Conservation (phyloP, 2,888 invertebrate species). For the Drosophila quinaria region DNA sequence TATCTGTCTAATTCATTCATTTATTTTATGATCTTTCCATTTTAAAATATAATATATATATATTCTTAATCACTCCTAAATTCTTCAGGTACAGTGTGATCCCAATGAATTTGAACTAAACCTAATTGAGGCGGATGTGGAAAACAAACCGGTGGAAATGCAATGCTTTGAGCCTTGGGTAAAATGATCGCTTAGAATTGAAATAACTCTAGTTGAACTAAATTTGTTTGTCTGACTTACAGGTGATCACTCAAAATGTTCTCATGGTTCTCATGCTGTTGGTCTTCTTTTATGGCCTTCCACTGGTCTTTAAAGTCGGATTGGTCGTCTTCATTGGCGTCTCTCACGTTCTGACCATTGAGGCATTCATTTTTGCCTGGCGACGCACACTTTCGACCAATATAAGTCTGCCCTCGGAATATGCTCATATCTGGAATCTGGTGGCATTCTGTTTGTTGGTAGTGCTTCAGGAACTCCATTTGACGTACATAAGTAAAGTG, state of each 20-base stretch:
- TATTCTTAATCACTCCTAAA: too few species aligned
- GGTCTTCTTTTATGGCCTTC: constrained; percentile 93
- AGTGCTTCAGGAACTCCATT: constrained; percentile 93
- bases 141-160: neutral
- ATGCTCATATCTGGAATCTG: constrained; percentile 88
- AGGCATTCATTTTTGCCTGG: constrained; percentile 84
- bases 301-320: constrained; percentile 91
- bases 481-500: constrained; percentile 94
- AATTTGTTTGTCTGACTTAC: neutral
- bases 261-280: constrained; percentile 88
- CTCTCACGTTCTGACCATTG: constrained; percentile 87
- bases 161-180: constrained; percentile 13
- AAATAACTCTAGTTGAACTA: neutral
- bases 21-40: too few species aligned
- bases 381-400: constrained; percentile 87
- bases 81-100: constrained; percentile 7
- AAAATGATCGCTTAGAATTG: neutral
- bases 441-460: constrained; percentile 90
- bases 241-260: constrained; percentile 86
- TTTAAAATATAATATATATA: too few species aligned
- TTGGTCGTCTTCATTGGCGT: constrained; percentile 88
- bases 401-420: constrained; percentile 88
- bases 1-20: too few species aligned
- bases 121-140: constrained; percentile 10
- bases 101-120: constrained; percentile 2